Evolutionary conservation across 2,888 invertebrate species (phyloP).

Genomic region (Cephus spinipes): DNA sequence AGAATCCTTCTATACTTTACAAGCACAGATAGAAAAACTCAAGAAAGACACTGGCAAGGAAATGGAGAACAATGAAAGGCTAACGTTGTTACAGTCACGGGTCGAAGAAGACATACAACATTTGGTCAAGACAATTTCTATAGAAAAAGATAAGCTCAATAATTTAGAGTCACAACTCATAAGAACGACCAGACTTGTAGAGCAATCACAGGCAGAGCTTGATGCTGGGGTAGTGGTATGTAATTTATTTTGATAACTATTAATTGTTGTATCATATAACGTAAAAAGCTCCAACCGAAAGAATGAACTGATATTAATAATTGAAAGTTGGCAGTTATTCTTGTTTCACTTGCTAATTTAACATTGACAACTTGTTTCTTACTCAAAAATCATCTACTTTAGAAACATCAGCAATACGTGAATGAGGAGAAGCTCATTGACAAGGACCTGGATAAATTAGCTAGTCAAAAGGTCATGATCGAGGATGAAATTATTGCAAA

Average conservation of each 20-base stretch:
- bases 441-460: slow-evolving; percentile 69
- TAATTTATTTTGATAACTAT: slow-evolving; percentile 42
- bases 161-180: slow-evolving; percentile 70
- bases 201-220: slow-evolving; percentile 74
- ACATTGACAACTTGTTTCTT: not conserved
- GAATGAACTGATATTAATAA: not conserved
- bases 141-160: slow-evolving; percentile 69
- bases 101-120: slow-evolving; percentile 70
- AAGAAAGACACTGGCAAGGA: slow-evolving; percentile 76
- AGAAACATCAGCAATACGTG: slow-evolving; percentile 69
- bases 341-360: not conserved
- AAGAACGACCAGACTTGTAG: slow-evolving; percentile 71
- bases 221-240: slow-evolving; percentile 66
- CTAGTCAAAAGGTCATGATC: slow-evolving; percentile 69
- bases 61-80: slow-evolving; percentile 75
- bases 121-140: slow-evolving; percentile 61
- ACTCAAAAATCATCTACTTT: slow-evolving; percentile 18
- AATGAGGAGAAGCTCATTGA: slow-evolving; percentile 65
- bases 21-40: slow-evolving; percentile 74
- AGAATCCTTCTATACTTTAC: slow-evolving; percentile 70
- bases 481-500: slow-evolving; percentile 76
- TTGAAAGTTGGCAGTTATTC: not conserved
- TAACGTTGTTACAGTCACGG: slow-evolving; percentile 73
- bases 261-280: too few relatives aligned
- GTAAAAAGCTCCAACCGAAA: not conserved